Evolutionary conservation across 1,140 invertebrate species (phyloP).

Genomic region (Drosophila lacertosa): DNA sequence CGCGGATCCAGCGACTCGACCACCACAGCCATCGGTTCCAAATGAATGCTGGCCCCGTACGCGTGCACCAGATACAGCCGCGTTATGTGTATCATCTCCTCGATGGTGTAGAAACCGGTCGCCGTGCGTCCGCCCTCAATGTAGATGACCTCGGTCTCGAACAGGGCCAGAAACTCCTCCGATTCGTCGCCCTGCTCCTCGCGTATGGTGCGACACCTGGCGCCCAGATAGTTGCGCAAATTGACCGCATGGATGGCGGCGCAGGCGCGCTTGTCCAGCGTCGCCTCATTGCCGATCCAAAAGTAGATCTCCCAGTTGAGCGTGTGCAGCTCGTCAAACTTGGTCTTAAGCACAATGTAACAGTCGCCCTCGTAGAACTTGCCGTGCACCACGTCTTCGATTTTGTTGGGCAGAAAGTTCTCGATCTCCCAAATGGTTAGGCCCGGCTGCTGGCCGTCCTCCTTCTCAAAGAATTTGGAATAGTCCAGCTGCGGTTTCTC

Average conservation of each 20-base stretch:
- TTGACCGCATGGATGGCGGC: slow-evolving; percentile 99
- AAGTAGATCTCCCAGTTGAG: slow-evolving; percentile 98
- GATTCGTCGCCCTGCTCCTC: slow-evolving; percentile 98
- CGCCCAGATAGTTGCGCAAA: slow-evolving; percentile 97
- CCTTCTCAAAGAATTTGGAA: slow-evolving; percentile 99
- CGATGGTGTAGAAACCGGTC: slow-evolving; percentile 98
- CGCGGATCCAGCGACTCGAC: slow-evolving; percentile 92
- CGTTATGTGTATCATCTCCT: slow-evolving; percentile 94
- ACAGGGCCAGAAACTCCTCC: slow-evolving; percentile 97
- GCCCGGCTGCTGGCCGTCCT: slow-evolving; percentile 95
- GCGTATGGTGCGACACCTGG: slow-evolving; percentile 97
- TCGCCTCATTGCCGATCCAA: slow-evolving; percentile 98
- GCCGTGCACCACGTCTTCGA: slow-evolving; percentile 95
- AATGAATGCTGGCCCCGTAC: slow-evolving; percentile 93
- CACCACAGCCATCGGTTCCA: slow-evolving; percentile 93
- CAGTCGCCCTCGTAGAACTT: slow-evolving; percentile 99
- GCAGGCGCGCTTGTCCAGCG: slow-evolving; percentile 98
- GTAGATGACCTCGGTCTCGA: slow-evolving; percentile 96
- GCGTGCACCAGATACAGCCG: slow-evolving; percentile 96
- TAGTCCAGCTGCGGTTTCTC: slow-evolving; percentile 99
- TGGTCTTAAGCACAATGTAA: slow-evolving; percentile 98
- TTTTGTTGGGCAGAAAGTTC: slow-evolving; percentile 98
- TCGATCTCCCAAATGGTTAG: slow-evolving; percentile 99
- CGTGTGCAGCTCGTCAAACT: slow-evolving; percentile 92
- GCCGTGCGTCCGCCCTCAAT: slow-evolving; percentile 98